Evolutionary conservation across 30 jellyfish, hydroid and myxozoan species (phyloP).

Genomic region (Turritopsis dohrnii): DNA sequence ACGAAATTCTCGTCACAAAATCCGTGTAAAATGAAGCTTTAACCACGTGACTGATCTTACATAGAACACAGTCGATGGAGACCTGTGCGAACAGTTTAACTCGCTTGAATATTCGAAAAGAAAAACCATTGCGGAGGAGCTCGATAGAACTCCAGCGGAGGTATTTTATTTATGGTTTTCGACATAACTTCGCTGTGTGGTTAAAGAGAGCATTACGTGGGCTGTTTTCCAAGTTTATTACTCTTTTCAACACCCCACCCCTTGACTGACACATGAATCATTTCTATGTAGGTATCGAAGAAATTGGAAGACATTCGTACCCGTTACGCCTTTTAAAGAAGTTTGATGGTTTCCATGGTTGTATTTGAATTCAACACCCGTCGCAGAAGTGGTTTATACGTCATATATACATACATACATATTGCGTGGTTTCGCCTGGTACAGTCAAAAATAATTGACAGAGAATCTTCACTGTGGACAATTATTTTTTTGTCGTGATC

Average conservation of each 20-base stretch:
- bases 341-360: not conserved
- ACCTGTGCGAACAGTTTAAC: slow-evolving; percentile 94
- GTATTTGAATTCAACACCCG: too few species aligned
- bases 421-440: too few species aligned
- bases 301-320: slow-evolving; percentile 98
- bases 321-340: slow-evolving; percentile 72
- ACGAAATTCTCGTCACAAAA: too few species aligned
- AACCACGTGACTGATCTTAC: not conserved
- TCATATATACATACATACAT: too few species aligned
- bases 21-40: not conserved
- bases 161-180: slow-evolving; percentile 26
- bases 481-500: not conserved
- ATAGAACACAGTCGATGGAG: slow-evolving; percentile 94
- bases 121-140: slow-evolving; percentile 92
- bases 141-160: slow-evolving; percentile 99
- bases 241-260: too few species aligned
- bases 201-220: too few species aligned
- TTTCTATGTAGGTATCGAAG: slow-evolving; percentile 75
- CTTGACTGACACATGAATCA: too few species aligned
- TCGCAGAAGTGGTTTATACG: too few species aligned
- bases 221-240: too few species aligned
- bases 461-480: too few species aligned
- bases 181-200: not conserved
- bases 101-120: slow-evolving; percentile 84
- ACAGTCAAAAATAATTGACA: too few species aligned